Percentiles rank a stretch among this genome's conserved stretches.
Conservation (phyloP, 2,888 invertebrate genomes). For the Pseudeuparius sepicola region DNA sequence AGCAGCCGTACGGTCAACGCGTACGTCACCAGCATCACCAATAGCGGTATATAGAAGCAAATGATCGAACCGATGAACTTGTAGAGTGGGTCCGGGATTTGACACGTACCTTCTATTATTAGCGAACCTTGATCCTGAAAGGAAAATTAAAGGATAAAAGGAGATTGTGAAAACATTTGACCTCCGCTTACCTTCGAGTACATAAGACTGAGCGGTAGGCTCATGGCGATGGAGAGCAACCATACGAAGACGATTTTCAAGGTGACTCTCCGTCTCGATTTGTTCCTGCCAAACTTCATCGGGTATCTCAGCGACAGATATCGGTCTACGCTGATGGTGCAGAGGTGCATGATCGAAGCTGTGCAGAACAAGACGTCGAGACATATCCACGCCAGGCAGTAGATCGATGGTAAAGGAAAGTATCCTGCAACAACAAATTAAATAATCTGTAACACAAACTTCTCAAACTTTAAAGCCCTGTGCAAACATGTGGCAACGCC, state of each 20-base stretch:
- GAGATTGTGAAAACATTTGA: background rate
- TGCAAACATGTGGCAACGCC: too few relatives aligned
- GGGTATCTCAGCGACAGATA: slow-evolving; percentile 87
- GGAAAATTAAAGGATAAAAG: slow-evolving; percentile 15
- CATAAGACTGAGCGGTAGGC: slow-evolving; percentile 79
- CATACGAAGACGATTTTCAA: slow-evolving; percentile 91
- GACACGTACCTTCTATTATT: slow-evolving; percentile 72
- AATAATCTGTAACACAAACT: too few relatives aligned
- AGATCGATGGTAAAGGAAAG: slow-evolving; percentile 71
- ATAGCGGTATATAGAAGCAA: slow-evolving; percentile 91
- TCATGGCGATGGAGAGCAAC: slow-evolving; percentile 87
- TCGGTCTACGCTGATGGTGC: slow-evolving; percentile 92
- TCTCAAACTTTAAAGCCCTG: too few relatives aligned
- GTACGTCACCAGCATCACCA: slow-evolving; percentile 93
- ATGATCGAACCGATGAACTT: slow-evolving; percentile 89
- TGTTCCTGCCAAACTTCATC: slow-evolving; percentile 86
- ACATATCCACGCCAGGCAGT: slow-evolving; percentile 90
- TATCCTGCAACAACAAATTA: slow-evolving; percentile 51
- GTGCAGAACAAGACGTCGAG: slow-evolving; percentile 94
- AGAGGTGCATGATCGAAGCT: slow-evolving; percentile 93
- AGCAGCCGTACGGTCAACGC: slow-evolving; percentile 81
- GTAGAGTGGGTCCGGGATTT: slow-evolving; percentile 80
- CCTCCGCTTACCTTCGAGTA: slow-evolving; percentile 79
- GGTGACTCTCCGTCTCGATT: slow-evolving; percentile 72
- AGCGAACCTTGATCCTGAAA: slow-evolving; percentile 74